Conservation (phyloP, 2,113 vertebrate genomes). For the Mustela lutreola region DNA sequence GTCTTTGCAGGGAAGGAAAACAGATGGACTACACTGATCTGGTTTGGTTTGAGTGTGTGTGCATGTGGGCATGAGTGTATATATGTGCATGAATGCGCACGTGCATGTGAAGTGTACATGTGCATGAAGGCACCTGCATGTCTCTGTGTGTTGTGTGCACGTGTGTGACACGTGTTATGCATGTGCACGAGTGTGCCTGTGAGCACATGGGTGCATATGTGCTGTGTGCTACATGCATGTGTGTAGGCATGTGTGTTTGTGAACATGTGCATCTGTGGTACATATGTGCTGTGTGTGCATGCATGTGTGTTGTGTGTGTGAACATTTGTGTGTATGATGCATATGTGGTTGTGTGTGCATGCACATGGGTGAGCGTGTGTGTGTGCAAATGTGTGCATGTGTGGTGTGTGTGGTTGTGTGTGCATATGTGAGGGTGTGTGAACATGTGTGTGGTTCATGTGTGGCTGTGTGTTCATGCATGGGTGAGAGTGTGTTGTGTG, state of each 20-base stretch:
- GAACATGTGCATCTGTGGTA: not conserved
- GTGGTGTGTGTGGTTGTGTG: too few relatives aligned
- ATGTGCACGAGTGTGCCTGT: too few relatives aligned
- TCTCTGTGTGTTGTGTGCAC: too few relatives aligned
- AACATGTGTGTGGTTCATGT: too few relatives aligned
- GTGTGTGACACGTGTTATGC: not conserved
- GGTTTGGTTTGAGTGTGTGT: conserved; percentile 5
- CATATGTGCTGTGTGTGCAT: not conserved
- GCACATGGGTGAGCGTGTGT: not conserved
- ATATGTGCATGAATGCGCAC: not conserved
- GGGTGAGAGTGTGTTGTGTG: too few relatives aligned
- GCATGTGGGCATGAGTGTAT: not conserved
- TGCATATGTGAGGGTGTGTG: not conserved
- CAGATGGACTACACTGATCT: not conserved
- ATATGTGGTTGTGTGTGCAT: not conserved
- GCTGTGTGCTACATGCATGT: not conserved
- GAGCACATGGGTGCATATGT: not conserved
- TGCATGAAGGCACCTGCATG: not conserved
- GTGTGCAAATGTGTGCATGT: not conserved
- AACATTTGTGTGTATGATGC: too few relatives aligned
- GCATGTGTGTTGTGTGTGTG: not conserved
- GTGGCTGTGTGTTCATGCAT: not conserved
- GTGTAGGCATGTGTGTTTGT: not conserved
- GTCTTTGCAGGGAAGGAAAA: not conserved
- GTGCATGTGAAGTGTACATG: not conserved